A percentile compares a stretch with the other conserved stretches of the same genome.
Conservation (phyloP, 2,888 invertebrate species). For the Agriotes lineatus region DNA sequence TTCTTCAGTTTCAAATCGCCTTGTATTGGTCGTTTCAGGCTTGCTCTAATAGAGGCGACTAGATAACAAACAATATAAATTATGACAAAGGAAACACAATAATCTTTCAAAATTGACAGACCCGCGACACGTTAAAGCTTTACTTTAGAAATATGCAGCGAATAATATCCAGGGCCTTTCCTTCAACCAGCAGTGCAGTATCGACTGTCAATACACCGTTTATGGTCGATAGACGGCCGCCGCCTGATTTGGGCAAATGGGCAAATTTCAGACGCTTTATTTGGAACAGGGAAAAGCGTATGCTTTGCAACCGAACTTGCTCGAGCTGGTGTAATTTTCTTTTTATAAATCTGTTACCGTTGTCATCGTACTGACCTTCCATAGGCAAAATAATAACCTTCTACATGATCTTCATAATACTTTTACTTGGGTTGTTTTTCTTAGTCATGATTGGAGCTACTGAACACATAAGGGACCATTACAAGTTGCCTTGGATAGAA, state of each 20-base stretch:
- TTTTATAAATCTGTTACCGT: too few relatives aligned
- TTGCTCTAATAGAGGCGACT: too few relatives aligned
- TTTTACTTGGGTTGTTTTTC: slow-evolving; percentile 41
- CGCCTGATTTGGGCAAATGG: slow-evolving; percentile 29
- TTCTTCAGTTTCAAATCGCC: too few relatives aligned
- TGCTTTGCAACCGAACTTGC: slow-evolving; percentile 67
- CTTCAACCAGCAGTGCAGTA: slow-evolving; percentile 8
- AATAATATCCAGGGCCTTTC: slow-evolving; percentile 3
- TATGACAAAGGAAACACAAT: too few relatives aligned
- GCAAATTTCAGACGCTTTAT: slow-evolving; percentile 60
- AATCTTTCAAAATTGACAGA: slow-evolving; percentile 18
- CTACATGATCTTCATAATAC: slow-evolving; percentile 37
- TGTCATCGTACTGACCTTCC: slow-evolving; percentile 5
- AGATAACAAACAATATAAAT: too few relatives aligned
- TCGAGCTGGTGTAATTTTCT: slow-evolving; percentile 70
- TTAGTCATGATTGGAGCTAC: slow-evolving; percentile 27
- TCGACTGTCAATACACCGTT: slow-evolving; percentile 4
- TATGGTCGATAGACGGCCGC: slow-evolving; percentile 6
- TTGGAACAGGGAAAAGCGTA: slow-evolving; percentile 67
- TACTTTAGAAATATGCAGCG: slow-evolving; percentile 9
- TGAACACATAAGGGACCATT: slow-evolving; percentile 10
- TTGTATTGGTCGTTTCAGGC: too few relatives aligned
- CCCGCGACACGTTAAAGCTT: background rate
- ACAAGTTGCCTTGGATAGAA: slow-evolving; percentile 1
- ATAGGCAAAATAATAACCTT: slow-evolving; percentile 34